phyloP scores from a whole-genome alignment of 2,113 vertebrate genomes.

The Lasiurus cinereus region DNA sequence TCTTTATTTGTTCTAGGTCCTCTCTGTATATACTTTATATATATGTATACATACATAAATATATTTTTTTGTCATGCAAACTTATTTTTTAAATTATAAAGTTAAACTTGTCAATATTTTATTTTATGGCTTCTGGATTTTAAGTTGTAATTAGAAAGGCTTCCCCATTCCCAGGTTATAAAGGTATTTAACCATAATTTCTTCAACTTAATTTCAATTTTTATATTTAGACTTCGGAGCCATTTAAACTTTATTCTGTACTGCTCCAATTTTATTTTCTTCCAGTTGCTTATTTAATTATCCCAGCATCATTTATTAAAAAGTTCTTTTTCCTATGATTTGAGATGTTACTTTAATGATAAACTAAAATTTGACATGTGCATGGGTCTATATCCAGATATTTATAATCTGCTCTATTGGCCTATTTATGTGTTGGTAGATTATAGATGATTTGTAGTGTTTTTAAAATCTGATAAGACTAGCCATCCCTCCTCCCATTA shows the following conservation, averaged over 20 bases:
- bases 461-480: conserved; percentile 24
- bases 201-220: neutral
- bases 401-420: conserved; percentile 10
- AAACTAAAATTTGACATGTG: conserved; percentile 11
- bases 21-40: neutral
- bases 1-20: neutral
- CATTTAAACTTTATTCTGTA: conserved; percentile 63
- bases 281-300: conserved; percentile 47
- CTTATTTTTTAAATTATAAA: conserved; percentile 61
- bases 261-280: conserved; percentile 56
- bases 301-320: conserved; percentile 48
- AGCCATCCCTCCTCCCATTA: neutral
- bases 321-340: neutral
- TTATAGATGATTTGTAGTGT: conserved; percentile 32
- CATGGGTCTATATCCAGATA: conserved; percentile 46
- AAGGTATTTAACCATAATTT: conserved; percentile 41
- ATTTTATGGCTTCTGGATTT: conserved; percentile 59
- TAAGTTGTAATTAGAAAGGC: conserved; percentile 50
- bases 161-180: neutral
- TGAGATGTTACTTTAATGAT: conserved; percentile 51
- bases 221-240: conserved; percentile 26
- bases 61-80: conserved; percentile 41
- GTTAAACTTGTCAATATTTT: conserved; percentile 48
- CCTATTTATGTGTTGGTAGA: conserved; percentile 20
- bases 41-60: neutral